Evolutionary conservation across 1,140 invertebrate genomes (phyloP).

Genomic region (Sycophila sp.): DNA sequence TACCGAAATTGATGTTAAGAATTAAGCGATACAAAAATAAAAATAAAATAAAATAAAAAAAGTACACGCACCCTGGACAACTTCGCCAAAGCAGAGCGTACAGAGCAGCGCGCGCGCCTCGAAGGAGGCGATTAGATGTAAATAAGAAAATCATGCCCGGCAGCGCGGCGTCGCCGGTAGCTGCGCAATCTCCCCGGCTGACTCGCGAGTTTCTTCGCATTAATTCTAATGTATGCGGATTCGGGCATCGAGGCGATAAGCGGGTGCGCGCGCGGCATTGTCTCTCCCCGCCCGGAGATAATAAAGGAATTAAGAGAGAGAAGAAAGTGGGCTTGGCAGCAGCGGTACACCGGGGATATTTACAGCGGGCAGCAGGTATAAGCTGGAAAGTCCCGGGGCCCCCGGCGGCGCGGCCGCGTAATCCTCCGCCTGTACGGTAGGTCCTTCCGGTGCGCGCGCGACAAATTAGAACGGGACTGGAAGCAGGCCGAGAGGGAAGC

Average conservation of each 20-base stretch:
- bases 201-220: slow-evolving; percentile 45
- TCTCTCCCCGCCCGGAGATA: slow-evolving; percentile 2
- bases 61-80: no score
- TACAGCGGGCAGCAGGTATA: not conserved
- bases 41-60: no score
- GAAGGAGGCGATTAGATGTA: not conserved
- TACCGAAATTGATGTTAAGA: no score
- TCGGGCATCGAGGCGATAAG: slow-evolving; percentile 6
- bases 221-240: slow-evolving; percentile 36
- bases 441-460: not conserved
- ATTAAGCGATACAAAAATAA: no score
- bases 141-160: slow-evolving; percentile 1
- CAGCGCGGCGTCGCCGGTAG: no score
- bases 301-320: slow-evolving; percentile 19
- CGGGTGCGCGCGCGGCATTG: not conserved
- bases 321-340: slow-evolving; percentile 13
- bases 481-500: not conserved
- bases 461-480: slow-evolving; percentile 8
- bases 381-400: not conserved
- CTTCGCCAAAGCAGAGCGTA: no score
- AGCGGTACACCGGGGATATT: not conserved
- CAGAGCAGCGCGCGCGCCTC: not conserved
- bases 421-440: not conserved
- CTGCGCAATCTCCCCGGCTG: no score
- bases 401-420: not conserved